These are phyloP conservation scores for Rhinopomastus cyanomelas DNA, from an alignment of 2,113 vertebrate species.

Conservation along the genomic window DNA sequence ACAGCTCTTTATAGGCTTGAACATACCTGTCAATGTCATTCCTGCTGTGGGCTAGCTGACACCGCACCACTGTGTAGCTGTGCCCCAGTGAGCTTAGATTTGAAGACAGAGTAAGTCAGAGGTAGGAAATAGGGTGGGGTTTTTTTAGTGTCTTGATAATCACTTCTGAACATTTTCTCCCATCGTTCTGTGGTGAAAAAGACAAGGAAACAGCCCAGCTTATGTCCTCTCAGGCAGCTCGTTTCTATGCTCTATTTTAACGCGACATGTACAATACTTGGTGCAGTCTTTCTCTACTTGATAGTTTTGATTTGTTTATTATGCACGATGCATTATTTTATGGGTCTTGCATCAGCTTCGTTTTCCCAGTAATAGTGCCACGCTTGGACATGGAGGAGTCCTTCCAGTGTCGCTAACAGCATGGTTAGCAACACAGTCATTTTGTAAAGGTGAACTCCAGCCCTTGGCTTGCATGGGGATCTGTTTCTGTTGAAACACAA, in stretches of 20 bases:
- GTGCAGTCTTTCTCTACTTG: neutral
- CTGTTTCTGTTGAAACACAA: neutral
- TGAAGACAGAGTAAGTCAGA: neutral
- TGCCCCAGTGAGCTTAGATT: neutral
- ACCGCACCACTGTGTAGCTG: neutral
- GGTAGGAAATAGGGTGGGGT: neutral
- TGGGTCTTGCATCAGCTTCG: neutral
- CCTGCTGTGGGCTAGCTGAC: neutral
- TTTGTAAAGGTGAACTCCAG: neutral
- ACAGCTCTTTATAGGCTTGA: neutral
- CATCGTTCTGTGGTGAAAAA: neutral
- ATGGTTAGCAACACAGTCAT: neutral
- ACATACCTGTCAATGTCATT: neutral
- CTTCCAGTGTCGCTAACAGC: neutral
- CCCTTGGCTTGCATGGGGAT: neutral
- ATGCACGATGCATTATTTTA: neutral
- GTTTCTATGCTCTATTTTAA: neutral
- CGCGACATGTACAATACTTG: neutral
- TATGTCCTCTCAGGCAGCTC: neutral
- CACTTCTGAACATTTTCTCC: neutral
- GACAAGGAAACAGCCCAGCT: neutral
- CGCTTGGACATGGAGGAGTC: neutral
- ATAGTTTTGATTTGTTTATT: neutral
- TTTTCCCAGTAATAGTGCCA: neutral
- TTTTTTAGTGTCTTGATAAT: neutral